phyloP scores from a whole-genome alignment of 2,797 vertebrate genomes.

The Synanceia verrucosa region DNA sequence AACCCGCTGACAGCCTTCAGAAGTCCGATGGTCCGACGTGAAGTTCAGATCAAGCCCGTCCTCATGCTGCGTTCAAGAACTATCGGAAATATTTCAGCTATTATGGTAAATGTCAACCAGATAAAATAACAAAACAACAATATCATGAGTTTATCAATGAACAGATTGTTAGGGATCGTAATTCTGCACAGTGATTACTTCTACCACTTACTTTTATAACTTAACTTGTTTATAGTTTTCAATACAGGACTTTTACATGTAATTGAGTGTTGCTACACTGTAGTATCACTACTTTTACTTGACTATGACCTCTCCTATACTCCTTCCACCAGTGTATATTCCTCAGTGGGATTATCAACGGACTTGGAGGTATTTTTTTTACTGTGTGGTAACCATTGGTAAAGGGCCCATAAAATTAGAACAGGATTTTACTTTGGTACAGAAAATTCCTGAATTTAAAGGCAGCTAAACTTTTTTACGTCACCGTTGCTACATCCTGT shows the following conservation, averaged over 20 bases:
- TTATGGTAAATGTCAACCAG: too few species aligned
- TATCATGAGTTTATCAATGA: too few species aligned
- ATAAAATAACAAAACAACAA: too few species aligned
- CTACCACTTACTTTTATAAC: too few species aligned
- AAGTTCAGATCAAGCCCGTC: neutral
- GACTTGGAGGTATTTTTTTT: too few species aligned
- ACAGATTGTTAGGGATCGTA: too few species aligned
- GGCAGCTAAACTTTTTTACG: neutral
- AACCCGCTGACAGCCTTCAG: neutral
- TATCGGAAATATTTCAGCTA: neutral
- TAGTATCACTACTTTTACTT: neutral
- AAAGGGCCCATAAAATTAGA: neutral
- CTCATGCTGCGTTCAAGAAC: slow-evolving; percentile 9
- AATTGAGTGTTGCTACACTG: neutral
- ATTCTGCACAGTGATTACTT: neutral
- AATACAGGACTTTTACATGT: neutral
- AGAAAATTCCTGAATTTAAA: neutral
- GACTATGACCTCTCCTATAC: too few species aligned
- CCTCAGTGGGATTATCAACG: too few species aligned
- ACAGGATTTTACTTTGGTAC: neutral
- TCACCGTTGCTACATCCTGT: neutral
- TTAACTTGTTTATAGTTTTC: too few species aligned
- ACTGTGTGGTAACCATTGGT: too few species aligned
- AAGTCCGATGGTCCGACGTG: neutral
- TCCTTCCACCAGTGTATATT: too few species aligned